Evolutionary conservation across 2,888 invertebrate species (phyloP).

Genomic region (Caenorhabditis drosophilae): DNA sequence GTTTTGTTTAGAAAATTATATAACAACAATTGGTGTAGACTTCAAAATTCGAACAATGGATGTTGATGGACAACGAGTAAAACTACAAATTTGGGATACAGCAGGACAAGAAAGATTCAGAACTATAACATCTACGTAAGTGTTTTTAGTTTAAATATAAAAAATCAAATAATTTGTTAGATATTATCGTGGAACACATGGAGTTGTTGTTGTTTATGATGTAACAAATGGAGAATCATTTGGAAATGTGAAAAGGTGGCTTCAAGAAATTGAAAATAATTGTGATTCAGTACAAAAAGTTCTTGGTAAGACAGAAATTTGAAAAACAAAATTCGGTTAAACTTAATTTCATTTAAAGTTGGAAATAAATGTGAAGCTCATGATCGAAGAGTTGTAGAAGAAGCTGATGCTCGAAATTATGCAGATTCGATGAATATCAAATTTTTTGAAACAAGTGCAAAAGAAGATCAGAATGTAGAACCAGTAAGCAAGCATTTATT

Average conservation of each 20-base stretch:
- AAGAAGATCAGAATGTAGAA: constrained; percentile 97
- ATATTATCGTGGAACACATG: constrained; percentile 97
- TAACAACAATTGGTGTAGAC: constrained; percentile 99
- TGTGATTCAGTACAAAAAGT: constrained; percentile 79
- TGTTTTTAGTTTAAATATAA: constrained; percentile 1
- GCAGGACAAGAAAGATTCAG: constrained; percentile 95
- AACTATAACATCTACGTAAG: constrained; percentile 93
- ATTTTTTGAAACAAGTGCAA: constrained; percentile 96
- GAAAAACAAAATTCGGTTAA: not conserved
- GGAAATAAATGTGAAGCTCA: constrained; percentile 96
- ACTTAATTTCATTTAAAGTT: constrained; percentile 72
- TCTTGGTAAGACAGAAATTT: constrained; percentile 43
- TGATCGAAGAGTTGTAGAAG: constrained; percentile 91
- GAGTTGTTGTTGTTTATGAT: constrained; percentile 99
- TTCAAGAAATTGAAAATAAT: constrained; percentile 98
- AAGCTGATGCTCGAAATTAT: constrained; percentile 94
- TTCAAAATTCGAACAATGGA: constrained; percentile 95
- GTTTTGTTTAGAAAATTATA: constrained; percentile 74
- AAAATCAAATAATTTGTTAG: constrained; percentile 70
- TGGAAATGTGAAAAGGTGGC: constrained; percentile 97
- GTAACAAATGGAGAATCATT: constrained; percentile 98
- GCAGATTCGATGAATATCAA: constrained; percentile 96
- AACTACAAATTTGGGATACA: constrained; percentile 77
- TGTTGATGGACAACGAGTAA: constrained; percentile 72
- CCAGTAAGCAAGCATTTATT: no score